A percentile compares a stretch with the other conserved stretches of the same genome.
Conservation (phyloP, 2,888 invertebrate species). For the Chydorus sphaericus region DNA sequence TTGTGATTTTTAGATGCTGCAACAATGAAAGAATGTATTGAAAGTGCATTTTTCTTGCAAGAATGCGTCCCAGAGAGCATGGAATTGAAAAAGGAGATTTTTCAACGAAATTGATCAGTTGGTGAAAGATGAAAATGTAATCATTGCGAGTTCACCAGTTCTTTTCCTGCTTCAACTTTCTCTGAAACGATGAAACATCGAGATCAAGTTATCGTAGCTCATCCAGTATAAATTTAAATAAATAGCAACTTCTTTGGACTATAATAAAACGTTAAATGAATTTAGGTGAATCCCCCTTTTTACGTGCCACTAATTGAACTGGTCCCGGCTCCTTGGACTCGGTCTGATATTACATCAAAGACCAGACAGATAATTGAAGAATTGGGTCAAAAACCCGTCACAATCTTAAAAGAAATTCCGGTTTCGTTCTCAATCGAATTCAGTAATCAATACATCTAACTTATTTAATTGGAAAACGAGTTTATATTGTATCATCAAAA, state of each 20-base stretch:
- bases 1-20: constrained; percentile 44
- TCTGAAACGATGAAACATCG: constrained; percentile 62
- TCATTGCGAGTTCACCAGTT: constrained; percentile 89
- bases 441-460: constrained; percentile 55
- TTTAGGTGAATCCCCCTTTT: constrained; percentile 80
- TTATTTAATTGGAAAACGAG: neutral
- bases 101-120: constrained; percentile 53
- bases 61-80: constrained; percentile 88
- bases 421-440: constrained; percentile 84
- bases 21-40: constrained; percentile 51
- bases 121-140: constrained; percentile 49
- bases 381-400: constrained; percentile 83
- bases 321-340: constrained; percentile 88
- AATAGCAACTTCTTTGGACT: too few relatives aligned
- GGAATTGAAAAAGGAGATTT: constrained; percentile 67
- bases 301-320: constrained; percentile 89
- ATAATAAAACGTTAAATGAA: neutral
- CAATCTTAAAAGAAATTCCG: constrained; percentile 73
- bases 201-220: constrained; percentile 61
- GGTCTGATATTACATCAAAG: constrained; percentile 51
- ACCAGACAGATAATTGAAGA: constrained; percentile 66
- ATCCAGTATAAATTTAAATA: constrained; percentile 46
- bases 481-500: neutral
- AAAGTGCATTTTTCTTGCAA: constrained; percentile 65
- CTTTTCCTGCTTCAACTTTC: constrained; percentile 74